Conservation (phyloP, 2,888 invertebrate species). For the Trissolcus japonicus region DNA sequence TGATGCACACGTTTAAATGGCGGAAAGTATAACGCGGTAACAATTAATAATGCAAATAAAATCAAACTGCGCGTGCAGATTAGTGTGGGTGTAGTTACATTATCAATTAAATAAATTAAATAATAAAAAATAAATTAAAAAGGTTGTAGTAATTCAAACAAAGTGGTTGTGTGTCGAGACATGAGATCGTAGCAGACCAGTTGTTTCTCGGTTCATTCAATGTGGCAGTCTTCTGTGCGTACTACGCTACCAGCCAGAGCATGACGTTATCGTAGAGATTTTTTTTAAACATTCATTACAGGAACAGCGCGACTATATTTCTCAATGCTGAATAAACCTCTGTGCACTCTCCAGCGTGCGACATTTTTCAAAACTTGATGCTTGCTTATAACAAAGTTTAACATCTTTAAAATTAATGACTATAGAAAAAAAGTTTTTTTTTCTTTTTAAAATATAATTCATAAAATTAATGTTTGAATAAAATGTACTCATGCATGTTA, state of each 20-base stretch:
- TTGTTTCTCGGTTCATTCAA: constrained; percentile 27
- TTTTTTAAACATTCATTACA: constrained; percentile 24
- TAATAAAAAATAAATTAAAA: not conserved
- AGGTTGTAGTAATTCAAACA: no score
- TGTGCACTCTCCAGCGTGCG: constrained; percentile 11
- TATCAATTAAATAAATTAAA: no score
- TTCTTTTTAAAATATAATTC: no score
- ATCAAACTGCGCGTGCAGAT: not conserved
- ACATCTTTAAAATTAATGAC: no score
- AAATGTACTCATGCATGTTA: no score
- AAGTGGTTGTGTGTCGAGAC: not conserved
- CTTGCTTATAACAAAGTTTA: not conserved
- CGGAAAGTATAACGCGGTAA: not conserved
- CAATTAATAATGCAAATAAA: not conserved
- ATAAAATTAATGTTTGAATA: no score
- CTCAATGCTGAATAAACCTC: constrained; percentile 27
- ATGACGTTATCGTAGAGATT: constrained; percentile 33
- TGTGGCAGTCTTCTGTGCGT: constrained; percentile 12
- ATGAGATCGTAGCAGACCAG: not conserved
- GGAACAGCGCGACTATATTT: constrained; percentile 16
- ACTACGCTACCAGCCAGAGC: constrained; percentile 20
- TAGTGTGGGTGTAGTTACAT: no score
- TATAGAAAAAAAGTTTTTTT: no score
- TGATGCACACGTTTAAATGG: not conserved
- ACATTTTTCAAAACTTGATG: constrained; percentile 4